Evolutionary conservation across 2,113 vertebrate species (phyloP), one percentile per base, ranked within the genome.

Genomic region (Peromyscus maniculatus): DNA sequence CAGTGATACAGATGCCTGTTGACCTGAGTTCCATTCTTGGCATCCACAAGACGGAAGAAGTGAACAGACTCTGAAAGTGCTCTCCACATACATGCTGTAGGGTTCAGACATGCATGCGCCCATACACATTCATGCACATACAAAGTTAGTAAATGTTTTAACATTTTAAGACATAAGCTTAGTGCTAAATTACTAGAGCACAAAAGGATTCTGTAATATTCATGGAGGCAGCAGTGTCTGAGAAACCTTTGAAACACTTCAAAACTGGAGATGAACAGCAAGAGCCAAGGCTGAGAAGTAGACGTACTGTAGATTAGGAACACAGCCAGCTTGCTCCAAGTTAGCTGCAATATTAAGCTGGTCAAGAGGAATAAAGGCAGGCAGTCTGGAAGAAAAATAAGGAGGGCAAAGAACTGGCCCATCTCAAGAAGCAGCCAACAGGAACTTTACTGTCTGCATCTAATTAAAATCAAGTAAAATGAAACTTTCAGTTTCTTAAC

Each of bases 381-480:
- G 84, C 89, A 67, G 66, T 43, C 4, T 71, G 83, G 84, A 13
- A 46, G 77, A 84, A 36, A 96, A 74, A 67, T 26, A 33, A 28
- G 49, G 15, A 87, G 64, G 83, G 31, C 6, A 26, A 78, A 91
- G 31, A 95, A 93, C n/a, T 82, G 22, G 87, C 33, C 59, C 72
- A 86, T 91, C n/a, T 43, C 87, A 66, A 55, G 89, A 2, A 28
- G 55, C 36, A 94, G 69, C 10, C 62, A 93, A 66, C n/a, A 78
- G n/a, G 33, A 75, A 87, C 31, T 57, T 78, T 36, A 11, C 59
- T 36, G 86, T 78, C 71, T 93, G 59, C 94, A 92, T 71, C 71
- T 52, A 91, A 79, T 52, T 71, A 90, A 82, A 97, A 93, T 87
- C 19, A 72, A 91, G n/a, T 87, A 21, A 75, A 92, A 75, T 39